Base-by-base conservation (phyloP, 2,888 invertebrate species). In the Kuschelorhynchus macadamiae region DNA sequence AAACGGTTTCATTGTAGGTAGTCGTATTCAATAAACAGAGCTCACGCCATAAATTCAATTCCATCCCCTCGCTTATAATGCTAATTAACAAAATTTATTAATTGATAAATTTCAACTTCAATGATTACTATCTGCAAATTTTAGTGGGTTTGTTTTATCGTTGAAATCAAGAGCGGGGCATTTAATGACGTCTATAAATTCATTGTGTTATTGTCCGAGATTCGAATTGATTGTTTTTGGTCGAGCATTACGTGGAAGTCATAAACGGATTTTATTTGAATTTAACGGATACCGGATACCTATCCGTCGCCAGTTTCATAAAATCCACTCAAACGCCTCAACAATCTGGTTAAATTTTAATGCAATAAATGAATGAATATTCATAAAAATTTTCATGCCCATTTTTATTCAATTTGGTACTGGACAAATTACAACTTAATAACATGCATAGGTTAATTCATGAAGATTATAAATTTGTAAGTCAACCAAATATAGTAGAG, bases 241-340 rank as follows among this genome's bases (percentile, higher is more conserved):
- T 46, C 74, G 74, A 70, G 73, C 76, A 74, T 73, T 74, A 74
- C 72, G 77, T 74, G 75, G 74, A 73, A 75, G 72, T 72, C 75
- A 74, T 75, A 77, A 77, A 75, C 71, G 75, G 76, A 76, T 77
- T 76, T 77, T 75, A 74, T 75, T 46, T 47, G 55, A 64, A 55
- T 69, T 65, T 69, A 64, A 59, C 60, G 66, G 66, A 66, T 53
- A 52, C 53, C 47, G 73, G 73, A 75, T 72, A 76, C 74, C 74
- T 75, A 75, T 72, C 73, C 72, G 73, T 75, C 71, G 73, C 74
- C 75, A 70, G 68, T 36, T n/a, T 41, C 25, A 65, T 57, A 57
- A 74, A 62, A 57, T 56, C 47, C 44, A 55, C 30, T 64, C 62
- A 62, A 41, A 17, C 46, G 47, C n/a, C n/a, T n/a, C n/a, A n/a